Evolutionary conservation across 2,797 vertebrate species (phyloP).

Genomic region (Enteromius thamalakanensis): DNA sequence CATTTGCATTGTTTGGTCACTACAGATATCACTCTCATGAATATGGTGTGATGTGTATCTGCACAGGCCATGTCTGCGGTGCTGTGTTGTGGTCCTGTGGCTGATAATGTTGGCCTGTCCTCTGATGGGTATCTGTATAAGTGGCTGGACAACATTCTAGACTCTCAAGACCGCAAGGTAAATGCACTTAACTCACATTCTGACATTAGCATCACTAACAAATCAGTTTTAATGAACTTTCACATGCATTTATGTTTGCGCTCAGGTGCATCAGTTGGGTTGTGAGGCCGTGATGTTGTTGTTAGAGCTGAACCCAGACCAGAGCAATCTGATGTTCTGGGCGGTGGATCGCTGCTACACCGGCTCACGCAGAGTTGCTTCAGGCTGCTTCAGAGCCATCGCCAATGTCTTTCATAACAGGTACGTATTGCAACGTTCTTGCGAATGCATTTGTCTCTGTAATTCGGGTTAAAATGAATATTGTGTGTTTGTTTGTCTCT

Average conservation of each 20-base stretch:
- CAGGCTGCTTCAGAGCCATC: constrained; percentile 97
- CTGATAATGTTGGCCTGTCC: constrained; percentile 97
- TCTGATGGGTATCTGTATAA: constrained; percentile 99
- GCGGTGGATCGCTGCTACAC: constrained; percentile 98
- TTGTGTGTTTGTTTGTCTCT: constrained; percentile 28
- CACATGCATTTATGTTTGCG: not conserved
- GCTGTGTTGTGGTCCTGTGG: constrained; percentile 96
- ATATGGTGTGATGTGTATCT: not conserved
- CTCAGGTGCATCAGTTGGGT: constrained; percentile 94
- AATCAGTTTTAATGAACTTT: not conserved
- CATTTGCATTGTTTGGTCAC: not conserved
- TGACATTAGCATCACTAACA: not conserved
- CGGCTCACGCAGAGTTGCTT: constrained; percentile 90
- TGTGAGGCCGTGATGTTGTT: constrained; percentile 96
- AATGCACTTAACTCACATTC: not conserved
- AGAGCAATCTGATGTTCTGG: constrained; percentile 99
- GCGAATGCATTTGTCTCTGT: not conserved
- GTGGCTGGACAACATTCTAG: constrained; percentile 99
- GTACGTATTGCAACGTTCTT: constrained; percentile 64
- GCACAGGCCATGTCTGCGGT: constrained; percentile 96
- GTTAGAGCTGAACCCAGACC: constrained; percentile 96
- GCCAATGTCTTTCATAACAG: constrained; percentile 98
- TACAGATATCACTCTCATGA: not conserved
- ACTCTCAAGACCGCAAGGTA: constrained; percentile 98
- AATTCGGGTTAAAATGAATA: not conserved